Percentiles rank a stretch among this genome's conserved stretches.
Evolutionary conservation across 2,888 invertebrate genomes (phyloP).

Genomic region (Uloborus plumipes): DNA sequence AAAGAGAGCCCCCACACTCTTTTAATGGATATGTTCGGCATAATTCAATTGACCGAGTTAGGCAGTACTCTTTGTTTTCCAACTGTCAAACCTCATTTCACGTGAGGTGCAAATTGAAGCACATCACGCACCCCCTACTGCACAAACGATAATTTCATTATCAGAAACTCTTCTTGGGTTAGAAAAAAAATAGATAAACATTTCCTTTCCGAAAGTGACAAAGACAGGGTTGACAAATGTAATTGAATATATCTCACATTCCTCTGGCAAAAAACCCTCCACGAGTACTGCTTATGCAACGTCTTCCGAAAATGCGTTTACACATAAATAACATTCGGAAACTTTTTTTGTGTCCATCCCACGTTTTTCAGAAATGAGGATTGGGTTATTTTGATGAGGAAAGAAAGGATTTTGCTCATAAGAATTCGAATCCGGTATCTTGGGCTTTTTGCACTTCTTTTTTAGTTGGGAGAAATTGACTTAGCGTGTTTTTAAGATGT

Average conservation of each 20-base stretch:
- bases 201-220: slow-evolving; percentile 41
- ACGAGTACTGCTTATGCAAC: slow-evolving; percentile 36
- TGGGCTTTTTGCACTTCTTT: neutral
- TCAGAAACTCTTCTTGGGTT: slow-evolving; percentile 10
- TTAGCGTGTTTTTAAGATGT: slow-evolving; percentile 30
- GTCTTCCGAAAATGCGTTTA: slow-evolving; percentile 45
- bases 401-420: slow-evolving; percentile 40
- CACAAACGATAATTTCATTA: slow-evolving; percentile 57
- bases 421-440: slow-evolving; percentile 47
- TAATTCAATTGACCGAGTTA: slow-evolving; percentile 54
- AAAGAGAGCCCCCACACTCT: slow-evolving; percentile 1
- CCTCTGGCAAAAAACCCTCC: slow-evolving; percentile 10
- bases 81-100: slow-evolving; percentile 53
- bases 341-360: slow-evolving; percentile 8
- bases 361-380: slow-evolving; percentile 17
- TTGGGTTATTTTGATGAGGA: slow-evolving; percentile 40
- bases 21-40: slow-evolving; percentile 52
- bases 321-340: slow-evolving; percentile 42
- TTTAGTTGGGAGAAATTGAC: slow-evolving; percentile 36
- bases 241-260: slow-evolving; percentile 53
- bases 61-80: slow-evolving; percentile 53
- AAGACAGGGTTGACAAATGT: slow-evolving; percentile 51
- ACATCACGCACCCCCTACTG: slow-evolving; percentile 12
- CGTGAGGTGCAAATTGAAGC: slow-evolving; percentile 56
- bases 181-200: slow-evolving; percentile 30